Percentiles rank a stretch among this genome's conserved stretches.
phyloP scores from a whole-genome alignment of 2,797 vertebrate species.

The Rachycentron canadum region DNA sequence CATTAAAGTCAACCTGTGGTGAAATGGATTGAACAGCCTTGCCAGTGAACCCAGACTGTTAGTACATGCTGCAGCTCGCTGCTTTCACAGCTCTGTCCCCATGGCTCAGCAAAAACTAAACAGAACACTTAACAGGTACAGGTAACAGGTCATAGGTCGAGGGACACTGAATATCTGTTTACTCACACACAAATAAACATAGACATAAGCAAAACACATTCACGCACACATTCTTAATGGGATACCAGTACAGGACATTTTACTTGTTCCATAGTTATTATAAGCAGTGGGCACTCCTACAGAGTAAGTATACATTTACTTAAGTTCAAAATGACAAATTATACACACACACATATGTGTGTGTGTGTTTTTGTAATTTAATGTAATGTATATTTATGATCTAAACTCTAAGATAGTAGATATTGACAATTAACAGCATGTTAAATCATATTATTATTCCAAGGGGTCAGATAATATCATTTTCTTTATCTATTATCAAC shows the following conservation, averaged over 20 bases:
- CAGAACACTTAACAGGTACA: slow-evolving; percentile 77
- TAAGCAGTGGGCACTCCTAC: background rate
- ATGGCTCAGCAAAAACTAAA: slow-evolving; percentile 75
- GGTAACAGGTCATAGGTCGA: slow-evolving; percentile 72
- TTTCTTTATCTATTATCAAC: slow-evolving; percentile 3
- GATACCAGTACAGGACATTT: background rate
- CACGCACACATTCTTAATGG: slow-evolving; percentile 20
- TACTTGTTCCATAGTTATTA: background rate
- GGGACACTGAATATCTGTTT: slow-evolving; percentile 69
- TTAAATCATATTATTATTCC: too few species aligned
- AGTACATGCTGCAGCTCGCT: slow-evolving; percentile 68
- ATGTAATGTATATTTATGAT: background rate
- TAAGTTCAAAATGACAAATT: too few species aligned
- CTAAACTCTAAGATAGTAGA: background rate
- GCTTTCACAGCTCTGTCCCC: slow-evolving; percentile 77
- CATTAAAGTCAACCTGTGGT: slow-evolving; percentile 79
- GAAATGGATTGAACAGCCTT: slow-evolving; percentile 82
- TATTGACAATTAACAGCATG: too few species aligned
- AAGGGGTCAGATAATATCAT: background rate
- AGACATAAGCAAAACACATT: slow-evolving; percentile 61
- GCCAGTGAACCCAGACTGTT: slow-evolving; percentile 77
- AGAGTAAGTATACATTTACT: background rate
- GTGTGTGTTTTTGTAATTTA: background rate
- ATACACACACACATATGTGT: too few species aligned
- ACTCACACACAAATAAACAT: slow-evolving; percentile 56